These are phyloP conservation scores for Microplitis manilae DNA, from an alignment of 2,888 invertebrate genomes.

Conservation along the genomic window DNA sequence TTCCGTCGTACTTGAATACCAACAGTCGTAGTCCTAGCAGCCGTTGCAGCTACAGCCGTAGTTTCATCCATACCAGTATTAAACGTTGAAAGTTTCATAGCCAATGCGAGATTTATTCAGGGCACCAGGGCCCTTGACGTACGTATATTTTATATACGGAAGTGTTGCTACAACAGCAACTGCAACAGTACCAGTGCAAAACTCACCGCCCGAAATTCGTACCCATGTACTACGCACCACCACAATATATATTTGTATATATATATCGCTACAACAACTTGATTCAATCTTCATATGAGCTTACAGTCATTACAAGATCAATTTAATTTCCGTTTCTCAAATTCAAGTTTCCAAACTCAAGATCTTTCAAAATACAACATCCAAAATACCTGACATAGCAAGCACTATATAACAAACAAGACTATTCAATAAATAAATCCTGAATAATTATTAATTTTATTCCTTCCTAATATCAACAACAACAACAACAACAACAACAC, in stretches of 20 bases:
- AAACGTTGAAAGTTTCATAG: constrained; percentile 19
- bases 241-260: background rate
- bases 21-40: constrained; percentile 40
- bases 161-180: constrained; percentile 30
- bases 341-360: background rate
- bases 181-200: constrained; percentile 34
- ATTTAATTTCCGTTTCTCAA: constrained; percentile 30
- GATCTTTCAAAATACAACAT: constrained; percentile 7
- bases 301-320: constrained; percentile 35
- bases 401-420: background rate
- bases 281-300: constrained; percentile 37
- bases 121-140: constrained; percentile 38
- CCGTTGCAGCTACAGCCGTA: background rate
- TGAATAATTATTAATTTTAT: background rate
- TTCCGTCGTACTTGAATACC: constrained; percentile 46
- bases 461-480: no score
- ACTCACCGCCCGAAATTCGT: constrained; percentile 39
- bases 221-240: constrained; percentile 40
- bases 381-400: background rate
- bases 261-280: constrained; percentile 13
- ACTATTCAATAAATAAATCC: background rate
- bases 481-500: no score
- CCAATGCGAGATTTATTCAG: constrained; percentile 44
- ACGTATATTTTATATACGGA: constrained; percentile 34
- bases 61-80: background rate